Conservation (phyloP, 2,797 vertebrate genomes). For the Leucoraja ocellata region DNA sequence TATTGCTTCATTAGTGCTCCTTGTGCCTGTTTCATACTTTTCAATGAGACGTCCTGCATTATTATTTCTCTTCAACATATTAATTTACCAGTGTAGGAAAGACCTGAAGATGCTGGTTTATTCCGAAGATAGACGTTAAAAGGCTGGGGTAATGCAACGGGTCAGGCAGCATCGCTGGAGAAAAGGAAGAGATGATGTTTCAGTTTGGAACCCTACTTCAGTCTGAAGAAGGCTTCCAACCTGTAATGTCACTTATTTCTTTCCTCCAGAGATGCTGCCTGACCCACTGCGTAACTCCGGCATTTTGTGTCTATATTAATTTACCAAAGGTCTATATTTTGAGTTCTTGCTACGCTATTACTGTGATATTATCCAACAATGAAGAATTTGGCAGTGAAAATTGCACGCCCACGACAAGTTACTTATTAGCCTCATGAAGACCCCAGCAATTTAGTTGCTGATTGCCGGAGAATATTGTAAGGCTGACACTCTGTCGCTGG, state of each 20-base stretch:
- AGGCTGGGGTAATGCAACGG: too few species aligned
- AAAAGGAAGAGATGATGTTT: too few species aligned
- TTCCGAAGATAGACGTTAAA: too few species aligned
- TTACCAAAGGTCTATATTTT: neutral
- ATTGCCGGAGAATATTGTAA: neutral
- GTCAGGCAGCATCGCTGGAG: too few species aligned
- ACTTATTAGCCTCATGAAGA: neutral
- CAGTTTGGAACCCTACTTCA: too few species aligned
- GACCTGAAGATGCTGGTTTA: too few species aligned
- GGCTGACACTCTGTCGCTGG: neutral
- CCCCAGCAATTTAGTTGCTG: neutral
- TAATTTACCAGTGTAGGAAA: neutral
- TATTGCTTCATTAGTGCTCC: neutral
- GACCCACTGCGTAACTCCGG: too few species aligned
- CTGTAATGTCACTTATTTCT: too few species aligned
- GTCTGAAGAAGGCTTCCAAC: too few species aligned
- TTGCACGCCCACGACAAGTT: neutral
- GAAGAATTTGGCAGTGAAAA: neutral
- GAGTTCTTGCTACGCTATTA: neutral
- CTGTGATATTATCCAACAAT: neutral
- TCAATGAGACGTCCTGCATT: neutral
- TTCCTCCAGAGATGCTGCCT: too few species aligned
- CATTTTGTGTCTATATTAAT: too few species aligned
- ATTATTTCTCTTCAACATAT: neutral
- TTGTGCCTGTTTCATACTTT: neutral